Evolutionary conservation across 2,113 vertebrate genomes (phyloP).

Genomic region (Aramus guarauna): DNA sequence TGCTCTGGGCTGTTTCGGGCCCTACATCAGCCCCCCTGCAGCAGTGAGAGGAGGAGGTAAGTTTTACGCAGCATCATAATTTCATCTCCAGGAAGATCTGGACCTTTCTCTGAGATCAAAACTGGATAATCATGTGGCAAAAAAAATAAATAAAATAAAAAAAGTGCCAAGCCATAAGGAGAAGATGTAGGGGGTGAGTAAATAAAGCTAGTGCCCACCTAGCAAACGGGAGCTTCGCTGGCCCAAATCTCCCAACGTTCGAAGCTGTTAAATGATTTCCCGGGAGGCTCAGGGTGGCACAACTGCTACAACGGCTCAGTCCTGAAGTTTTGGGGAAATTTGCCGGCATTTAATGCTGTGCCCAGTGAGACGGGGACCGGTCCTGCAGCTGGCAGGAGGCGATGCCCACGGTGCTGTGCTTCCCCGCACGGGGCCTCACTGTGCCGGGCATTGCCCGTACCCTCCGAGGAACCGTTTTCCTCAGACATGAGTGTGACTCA

Average conservation of each 20-base stretch:
- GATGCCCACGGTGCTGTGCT: accelerated
- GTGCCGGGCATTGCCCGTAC: not conserved
- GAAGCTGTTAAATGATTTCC: not conserved
- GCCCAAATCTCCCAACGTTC: accelerated
- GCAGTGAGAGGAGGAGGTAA: not conserved
- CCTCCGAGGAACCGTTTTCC: not conserved
- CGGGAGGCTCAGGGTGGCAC: not conserved
- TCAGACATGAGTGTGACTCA: not conserved
- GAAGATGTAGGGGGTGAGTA: not conserved
- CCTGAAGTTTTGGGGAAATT: accelerated
- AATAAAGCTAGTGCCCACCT: not conserved
- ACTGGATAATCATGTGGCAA: not conserved
- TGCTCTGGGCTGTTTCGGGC: not conserved
- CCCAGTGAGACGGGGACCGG: accelerated
- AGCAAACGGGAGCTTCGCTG: not conserved
- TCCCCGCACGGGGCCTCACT: accelerated
- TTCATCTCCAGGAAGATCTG: not conserved
- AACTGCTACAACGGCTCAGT: not conserved
- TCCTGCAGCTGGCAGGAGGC: not conserved
- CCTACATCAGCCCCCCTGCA: not conserved
- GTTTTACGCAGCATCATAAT: not conserved
- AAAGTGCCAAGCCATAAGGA: not conserved
- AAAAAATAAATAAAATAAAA: no score
- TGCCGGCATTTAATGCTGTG: accelerated
- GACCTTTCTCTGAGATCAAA: not conserved